phyloP scores from a whole-genome alignment of 1,140 invertebrate genomes.

The Drosophila santomea region DNA sequence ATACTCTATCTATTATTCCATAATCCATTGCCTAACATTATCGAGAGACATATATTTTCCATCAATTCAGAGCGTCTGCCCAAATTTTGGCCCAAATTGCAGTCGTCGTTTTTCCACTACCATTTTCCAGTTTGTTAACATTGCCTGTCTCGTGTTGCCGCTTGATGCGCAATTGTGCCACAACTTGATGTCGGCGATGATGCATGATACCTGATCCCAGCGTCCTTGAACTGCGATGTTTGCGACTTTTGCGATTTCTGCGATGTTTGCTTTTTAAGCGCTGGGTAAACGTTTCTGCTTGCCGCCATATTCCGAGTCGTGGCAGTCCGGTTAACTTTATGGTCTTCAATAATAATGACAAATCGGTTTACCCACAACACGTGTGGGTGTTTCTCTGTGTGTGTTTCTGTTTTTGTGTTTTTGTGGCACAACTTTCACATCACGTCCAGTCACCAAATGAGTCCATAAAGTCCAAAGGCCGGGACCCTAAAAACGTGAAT shows the following conservation, averaged over 20 bases:
- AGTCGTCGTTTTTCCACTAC: neutral
- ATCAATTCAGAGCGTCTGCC: too few species aligned
- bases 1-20: too few species aligned
- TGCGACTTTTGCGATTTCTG: slow-evolving; percentile 9
- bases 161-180: neutral
- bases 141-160: neutral
- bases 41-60: too few species aligned
- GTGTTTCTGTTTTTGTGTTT: neutral
- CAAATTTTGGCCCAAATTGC: too few species aligned
- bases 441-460: slow-evolving; percentile 69
- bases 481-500: slow-evolving; percentile 67
- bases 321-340: slow-evolving; percentile 35
- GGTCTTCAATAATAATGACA: slow-evolving; percentile 81
- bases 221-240: neutral
- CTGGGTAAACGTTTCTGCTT: slow-evolving; percentile 68
- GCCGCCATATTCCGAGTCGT: slow-evolving; percentile 20
- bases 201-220: slow-evolving; percentile 28
- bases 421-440: slow-evolving; percentile 57
- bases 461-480: slow-evolving; percentile 73
- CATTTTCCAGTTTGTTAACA: neutral
- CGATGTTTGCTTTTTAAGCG: slow-evolving; percentile 52
- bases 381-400: neutral
- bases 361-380: slow-evolving; percentile 63
- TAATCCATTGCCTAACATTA: too few species aligned
- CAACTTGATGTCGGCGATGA: slow-evolving; percentile 13